Base-by-base conservation (phyloP, 2,888 invertebrate genomes). In the Drosophila demipolita region DNA sequence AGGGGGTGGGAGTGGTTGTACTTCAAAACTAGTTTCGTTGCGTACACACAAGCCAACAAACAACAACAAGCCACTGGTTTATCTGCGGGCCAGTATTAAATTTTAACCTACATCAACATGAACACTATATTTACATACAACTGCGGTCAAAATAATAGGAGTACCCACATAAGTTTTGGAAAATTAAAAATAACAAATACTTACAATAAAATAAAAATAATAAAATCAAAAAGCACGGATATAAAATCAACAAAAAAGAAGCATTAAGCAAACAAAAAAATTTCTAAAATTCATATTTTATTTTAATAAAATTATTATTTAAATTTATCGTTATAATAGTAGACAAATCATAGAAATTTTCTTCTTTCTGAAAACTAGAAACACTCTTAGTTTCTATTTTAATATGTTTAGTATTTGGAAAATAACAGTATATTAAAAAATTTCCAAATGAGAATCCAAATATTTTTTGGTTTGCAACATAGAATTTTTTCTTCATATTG, bases 81-180 rank as follows among this genome's bases (percentile, higher is more conserved):
- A 45, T 45, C 45, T 45, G 23, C 38, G 53, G 48, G 75, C 73
- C 66, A 72, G 70, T 77, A 78, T 82, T 75, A 65, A 75, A 86
- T 80, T 83, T 75, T 75, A 83, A 80, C 77, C 80, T 79, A 73
- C 76, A 82, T 81, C 73, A 69, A 70, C 81, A 71, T 63, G 55
- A 75, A 71, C 62, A 67, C 75, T 66, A 61, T 71, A 74, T 65
- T 68, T 68, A 50, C 58, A 33, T 54, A 36, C 66, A 72, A 26
- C 23, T 45, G 8, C 23, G 23, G 15, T 23, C 23, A 23, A 23
- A 45, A 20, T 45, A 45, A 15, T 45, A 45, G 23, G 8, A 23
- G 23, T 45, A 8, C n/a, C 17, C 9, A 38, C 17, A 38, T 38
- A 29, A 29, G 17, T 9, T 38, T 45, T 8, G 3, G 2, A 23